Conservation (phyloP, 2,888 invertebrate genomes). For the Diarsia mendica region DNA sequence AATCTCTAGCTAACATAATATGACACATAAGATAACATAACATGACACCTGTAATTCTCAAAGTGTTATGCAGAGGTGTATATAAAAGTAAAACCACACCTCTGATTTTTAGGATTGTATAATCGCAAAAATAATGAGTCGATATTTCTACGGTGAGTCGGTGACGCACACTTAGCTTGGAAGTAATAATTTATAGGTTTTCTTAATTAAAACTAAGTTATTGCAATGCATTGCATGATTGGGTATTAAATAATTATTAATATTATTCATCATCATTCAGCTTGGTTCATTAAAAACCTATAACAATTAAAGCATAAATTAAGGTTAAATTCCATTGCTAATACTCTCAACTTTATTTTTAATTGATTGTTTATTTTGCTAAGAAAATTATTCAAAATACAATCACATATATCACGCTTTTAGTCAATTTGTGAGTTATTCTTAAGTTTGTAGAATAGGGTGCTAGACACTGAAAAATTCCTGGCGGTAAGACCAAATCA, state of each 20-base stretch:
- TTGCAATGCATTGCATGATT: neutral
- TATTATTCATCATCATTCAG: neutral
- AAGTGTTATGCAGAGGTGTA: too few species aligned
- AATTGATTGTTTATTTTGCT: slow-evolving; percentile 13
- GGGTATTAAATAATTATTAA: neutral
- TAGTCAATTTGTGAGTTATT: neutral
- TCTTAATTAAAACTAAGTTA: neutral
- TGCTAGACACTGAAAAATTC: neutral
- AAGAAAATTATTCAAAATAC: neutral
- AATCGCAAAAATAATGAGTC: too few species aligned
- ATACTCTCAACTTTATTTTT: slow-evolving; percentile 1
- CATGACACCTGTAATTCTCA: too few species aligned
- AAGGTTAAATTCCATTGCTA: neutral
- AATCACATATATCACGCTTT: too few species aligned
- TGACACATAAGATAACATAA: too few species aligned
- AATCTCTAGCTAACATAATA: neutral
- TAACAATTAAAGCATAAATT: neutral
- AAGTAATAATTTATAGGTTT: neutral
- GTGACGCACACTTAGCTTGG: neutral
- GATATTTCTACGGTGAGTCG: neutral
- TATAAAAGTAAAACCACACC: too few species aligned
- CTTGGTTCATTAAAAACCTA: slow-evolving; percentile 12
- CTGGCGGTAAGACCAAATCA: neutral
- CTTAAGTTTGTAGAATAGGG: neutral
- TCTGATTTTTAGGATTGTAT: too few species aligned